A percentile compares a stretch with the other conserved stretches of the same genome.
Conservation (phyloP, 23 tunicate species). For the Oikopleura dioica region DNA sequence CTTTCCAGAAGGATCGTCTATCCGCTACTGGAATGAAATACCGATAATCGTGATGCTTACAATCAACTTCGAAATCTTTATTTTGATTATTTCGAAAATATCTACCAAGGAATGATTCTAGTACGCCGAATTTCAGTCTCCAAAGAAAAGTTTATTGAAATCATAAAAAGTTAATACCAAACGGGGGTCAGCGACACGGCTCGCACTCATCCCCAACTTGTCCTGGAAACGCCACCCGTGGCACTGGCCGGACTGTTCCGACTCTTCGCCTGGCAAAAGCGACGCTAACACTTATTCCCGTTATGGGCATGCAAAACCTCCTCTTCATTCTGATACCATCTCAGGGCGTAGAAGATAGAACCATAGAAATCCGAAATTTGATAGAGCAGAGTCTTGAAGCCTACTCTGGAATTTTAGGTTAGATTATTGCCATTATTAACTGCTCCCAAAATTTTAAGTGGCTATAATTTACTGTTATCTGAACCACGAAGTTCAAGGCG, state of each 20-base stretch:
- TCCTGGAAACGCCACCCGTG: too few relatives aligned
- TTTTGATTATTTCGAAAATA: neutral
- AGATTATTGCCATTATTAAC: too few relatives aligned
- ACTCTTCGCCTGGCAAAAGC: neutral
- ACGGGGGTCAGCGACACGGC: neutral
- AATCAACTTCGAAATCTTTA: slow-evolving; percentile 7
- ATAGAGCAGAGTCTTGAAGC: neutral
- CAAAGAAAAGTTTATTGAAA: neutral
- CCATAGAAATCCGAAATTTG: neutral
- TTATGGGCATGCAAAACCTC: slow-evolving; percentile 9
- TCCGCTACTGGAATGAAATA: slow-evolving; percentile 6
- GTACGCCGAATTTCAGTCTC: neutral
- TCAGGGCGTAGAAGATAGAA: neutral
- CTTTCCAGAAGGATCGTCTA: neutral
- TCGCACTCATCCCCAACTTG: too few relatives aligned
- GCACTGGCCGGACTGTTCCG: neutral
- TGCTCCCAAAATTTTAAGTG: too few relatives aligned
- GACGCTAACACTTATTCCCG: neutral
- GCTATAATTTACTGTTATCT: slow-evolving; percentile 7
- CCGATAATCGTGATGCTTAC: neutral
- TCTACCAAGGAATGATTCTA: neutral
- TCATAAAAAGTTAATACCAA: neutral
- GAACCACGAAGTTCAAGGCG: slow-evolving; percentile 10
- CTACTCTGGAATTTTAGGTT: neutral
- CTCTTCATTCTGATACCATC: slow-evolving; percentile 1